These are phyloP conservation scores for Drosophila sechellia DNA, from an alignment of 1,140 invertebrate genomes.

Conservation along the genomic window DNA sequence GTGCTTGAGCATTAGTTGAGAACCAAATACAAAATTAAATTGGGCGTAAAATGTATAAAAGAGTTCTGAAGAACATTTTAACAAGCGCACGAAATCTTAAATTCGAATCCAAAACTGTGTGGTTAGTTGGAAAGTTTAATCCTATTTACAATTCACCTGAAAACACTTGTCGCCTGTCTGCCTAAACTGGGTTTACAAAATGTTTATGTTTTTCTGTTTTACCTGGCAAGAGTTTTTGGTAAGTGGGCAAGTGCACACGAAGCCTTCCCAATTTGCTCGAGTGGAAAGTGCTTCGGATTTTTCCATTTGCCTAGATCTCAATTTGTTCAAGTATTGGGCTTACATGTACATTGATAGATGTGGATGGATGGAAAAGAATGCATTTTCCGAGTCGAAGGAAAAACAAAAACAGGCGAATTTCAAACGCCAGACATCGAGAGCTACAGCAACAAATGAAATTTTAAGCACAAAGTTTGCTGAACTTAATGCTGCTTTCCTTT, in stretches of 20 bases:
- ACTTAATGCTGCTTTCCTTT: slow-evolving; percentile 40
- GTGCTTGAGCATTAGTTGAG: too few relatives aligned
- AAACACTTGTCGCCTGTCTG: slow-evolving; percentile 1
- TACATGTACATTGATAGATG: slow-evolving; percentile 26
- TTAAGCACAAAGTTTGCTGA: slow-evolving; percentile 39
- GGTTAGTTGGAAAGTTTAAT: background rate
- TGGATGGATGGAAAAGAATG: slow-evolving; percentile 19
- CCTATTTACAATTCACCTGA: background rate
- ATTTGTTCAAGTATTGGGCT: slow-evolving; percentile 29
- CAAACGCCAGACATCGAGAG: slow-evolving; percentile 34
- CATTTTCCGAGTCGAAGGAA: slow-evolving; percentile 14
- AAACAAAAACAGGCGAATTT: slow-evolving; percentile 29
- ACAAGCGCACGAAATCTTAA: too few relatives aligned
- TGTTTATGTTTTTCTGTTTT: slow-evolving; percentile 13
- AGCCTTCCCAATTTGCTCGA: slow-evolving; percentile 28
- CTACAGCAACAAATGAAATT: slow-evolving; percentile 54
- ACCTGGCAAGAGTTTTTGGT: slow-evolving; percentile 14
- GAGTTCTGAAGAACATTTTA: too few relatives aligned
- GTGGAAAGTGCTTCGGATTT: slow-evolving; percentile 47
- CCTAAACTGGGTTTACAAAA: slow-evolving; percentile 9
- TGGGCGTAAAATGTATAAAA: too few relatives aligned
- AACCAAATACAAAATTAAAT: too few relatives aligned
- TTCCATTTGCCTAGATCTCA: slow-evolving; percentile 42
- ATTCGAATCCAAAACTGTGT: too few relatives aligned
- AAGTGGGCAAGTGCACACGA: slow-evolving; percentile 6